Evolutionary conservation across 2,888 invertebrate species (phyloP).

Genomic region (Magallana nippona): DNA sequence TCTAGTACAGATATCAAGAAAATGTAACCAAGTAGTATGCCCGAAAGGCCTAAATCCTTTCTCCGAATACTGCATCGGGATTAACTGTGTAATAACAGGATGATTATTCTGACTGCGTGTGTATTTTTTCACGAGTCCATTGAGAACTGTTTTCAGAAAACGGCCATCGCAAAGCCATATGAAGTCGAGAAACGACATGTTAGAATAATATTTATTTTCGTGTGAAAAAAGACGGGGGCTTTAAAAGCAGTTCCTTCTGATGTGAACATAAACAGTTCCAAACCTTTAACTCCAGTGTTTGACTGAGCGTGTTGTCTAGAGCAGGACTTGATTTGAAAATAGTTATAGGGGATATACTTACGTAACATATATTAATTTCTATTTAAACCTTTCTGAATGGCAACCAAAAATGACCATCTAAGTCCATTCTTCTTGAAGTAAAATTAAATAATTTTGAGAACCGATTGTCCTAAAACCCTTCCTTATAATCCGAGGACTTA

Average conservation of each 20-base stretch:
- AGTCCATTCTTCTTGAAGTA: background rate
- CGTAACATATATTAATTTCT: no score
- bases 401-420: background rate
- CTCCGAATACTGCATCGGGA: no score
- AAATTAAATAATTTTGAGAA: constrained; percentile 7
- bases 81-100: no score
- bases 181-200: background rate
- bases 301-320: no score
- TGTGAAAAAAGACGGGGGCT: background rate
- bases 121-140: background rate
- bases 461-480: background rate
- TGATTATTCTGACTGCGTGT: no score
- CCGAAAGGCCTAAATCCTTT: no score
- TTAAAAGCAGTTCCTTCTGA: background rate
- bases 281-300: background rate
- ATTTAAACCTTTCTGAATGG: background rate
- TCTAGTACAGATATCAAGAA: no score
- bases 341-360: no score
- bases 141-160: background rate
- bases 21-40: no score
- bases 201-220: background rate
- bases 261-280: background rate
- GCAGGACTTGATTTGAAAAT: no score
- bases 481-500: background rate
- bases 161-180: background rate